These are phyloP conservation scores for Coelogynopora nodosa DNA, from an alignment of 2,888 invertebrate genomes.

Conservation along the genomic window DNA sequence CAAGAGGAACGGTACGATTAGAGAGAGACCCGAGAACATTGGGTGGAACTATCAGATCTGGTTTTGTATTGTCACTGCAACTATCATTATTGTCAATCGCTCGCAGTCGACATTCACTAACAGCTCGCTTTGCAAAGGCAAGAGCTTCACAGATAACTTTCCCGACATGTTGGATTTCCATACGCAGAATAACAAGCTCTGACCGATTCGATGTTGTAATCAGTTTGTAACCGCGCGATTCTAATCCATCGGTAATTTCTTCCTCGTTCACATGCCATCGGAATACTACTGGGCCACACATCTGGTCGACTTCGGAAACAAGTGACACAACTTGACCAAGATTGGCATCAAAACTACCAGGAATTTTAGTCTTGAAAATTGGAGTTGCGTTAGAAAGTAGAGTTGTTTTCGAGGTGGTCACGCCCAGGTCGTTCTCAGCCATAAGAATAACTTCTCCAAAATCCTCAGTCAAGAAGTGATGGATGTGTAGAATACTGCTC, in stretches of 20 bases:
- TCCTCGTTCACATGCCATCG: background rate
- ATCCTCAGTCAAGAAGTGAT: constrained; percentile 55
- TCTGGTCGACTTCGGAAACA: background rate
- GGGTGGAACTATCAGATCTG: background rate
- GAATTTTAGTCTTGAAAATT: background rate
- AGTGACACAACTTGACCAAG: background rate
- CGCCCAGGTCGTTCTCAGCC: constrained; percentile 59
- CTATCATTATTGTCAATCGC: no score
- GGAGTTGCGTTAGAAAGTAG: constrained; percentile 47
- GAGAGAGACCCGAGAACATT: background rate
- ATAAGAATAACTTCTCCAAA: constrained; percentile 58
- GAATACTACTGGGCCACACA: background rate
- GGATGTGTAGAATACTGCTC: constrained; percentile 74
- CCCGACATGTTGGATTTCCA: background rate
- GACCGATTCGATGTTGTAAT: background rate
- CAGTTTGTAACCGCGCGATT: background rate
- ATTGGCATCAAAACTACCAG: background rate
- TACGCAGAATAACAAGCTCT: background rate
- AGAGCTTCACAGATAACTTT: background rate
- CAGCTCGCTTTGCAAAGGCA: background rate
- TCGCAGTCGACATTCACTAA: background rate
- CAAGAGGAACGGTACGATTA: background rate
- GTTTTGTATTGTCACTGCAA: background rate
- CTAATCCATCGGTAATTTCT: background rate
- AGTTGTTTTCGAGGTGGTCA: constrained; percentile 59